Conservation (phyloP, 2,888 invertebrate genomes). For the Lamproptera curius region DNA sequence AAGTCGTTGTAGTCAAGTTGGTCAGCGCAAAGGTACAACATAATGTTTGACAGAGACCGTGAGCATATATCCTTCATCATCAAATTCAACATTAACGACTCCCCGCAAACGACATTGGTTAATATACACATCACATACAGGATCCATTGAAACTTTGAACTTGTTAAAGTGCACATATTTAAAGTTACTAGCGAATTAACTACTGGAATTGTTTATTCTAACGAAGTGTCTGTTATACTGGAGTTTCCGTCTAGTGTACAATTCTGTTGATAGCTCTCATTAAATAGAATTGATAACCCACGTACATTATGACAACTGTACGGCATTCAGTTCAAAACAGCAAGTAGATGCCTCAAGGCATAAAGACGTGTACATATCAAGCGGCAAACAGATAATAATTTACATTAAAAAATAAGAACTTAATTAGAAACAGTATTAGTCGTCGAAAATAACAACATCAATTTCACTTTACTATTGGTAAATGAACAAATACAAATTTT, state of each 20-base stretch:
- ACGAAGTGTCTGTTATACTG: conserved; percentile 45
- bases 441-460: no score
- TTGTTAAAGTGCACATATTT: conserved; percentile 45
- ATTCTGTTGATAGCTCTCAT: conserved; percentile 46
- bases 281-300: conserved; percentile 71
- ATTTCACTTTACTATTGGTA: no score
- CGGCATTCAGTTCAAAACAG: conserved; percentile 70
- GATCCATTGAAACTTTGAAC: conserved; percentile 37
- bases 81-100: conserved; percentile 44
- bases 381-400: no score
- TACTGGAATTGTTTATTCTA: conserved; percentile 36
- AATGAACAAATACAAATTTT: no score
- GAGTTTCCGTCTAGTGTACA: conserved; percentile 59
- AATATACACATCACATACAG: conserved; percentile 43
- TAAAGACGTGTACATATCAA: conserved; percentile 26
- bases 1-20: conserved; percentile 38
- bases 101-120: conserved; percentile 37
- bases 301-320: conserved; percentile 63
- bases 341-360: conserved; percentile 43
- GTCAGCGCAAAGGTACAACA: conserved; percentile 52
- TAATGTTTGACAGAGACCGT: conserved; percentile 40
- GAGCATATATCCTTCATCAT: conserved; percentile 48
- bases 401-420: no score
- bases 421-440: no score
- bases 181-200: conserved; percentile 16